Base-by-base conservation (phyloP, 2,888 invertebrate species). In the Protonemura montana region DNA sequence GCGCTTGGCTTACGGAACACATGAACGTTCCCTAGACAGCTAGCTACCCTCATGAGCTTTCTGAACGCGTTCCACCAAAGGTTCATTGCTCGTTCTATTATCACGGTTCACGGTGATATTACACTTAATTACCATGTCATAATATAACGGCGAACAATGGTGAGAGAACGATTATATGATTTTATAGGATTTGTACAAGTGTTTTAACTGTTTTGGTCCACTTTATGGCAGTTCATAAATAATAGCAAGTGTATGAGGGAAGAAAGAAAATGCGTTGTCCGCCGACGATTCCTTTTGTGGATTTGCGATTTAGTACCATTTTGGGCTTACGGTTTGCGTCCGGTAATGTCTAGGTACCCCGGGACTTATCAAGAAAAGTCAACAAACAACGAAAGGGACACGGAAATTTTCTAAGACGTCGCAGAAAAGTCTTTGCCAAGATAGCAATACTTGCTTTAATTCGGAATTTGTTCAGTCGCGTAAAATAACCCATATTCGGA, bases 381-480 rank as follows among this genome's bases (percentile, higher is more conserved):
- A 21, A 10, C 59, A 21, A 21, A 21, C 21, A 59, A 59, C 13
- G 59, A 21, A 59, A 10, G 59, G 59, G 1, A 21, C 21, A 21
- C 21, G 59, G 59, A 59, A 59, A 59, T 59, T 59, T 59, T 59
- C 59, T 59, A 21, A 59, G 59, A 59, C 59, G 13, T 2, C 59
- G 59, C n/a, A n/a, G 59, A 59, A 59, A 35, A 59, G 59, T 7
- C 7, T 59, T 59, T 21, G 59, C 59, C 16, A 21, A 13, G 21
- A 59, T 59, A 59, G 59, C 59, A 21, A 59, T 10, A 59, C 27
- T 78, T 78, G 13, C 78, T 78, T 27, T 78, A 78, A 78, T 78
- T 78, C 28, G 78, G 28, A 27, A 78, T 78, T 78, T 28, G 78
- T 78, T 78, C 78, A 78, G 6, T 78, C 78, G 10, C 26, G 10